A percentile compares a stretch with the other conserved stretches of the same genome.
phyloP scores from a whole-genome alignment of 2,888 invertebrate species.

The Horisme vitalbata region DNA sequence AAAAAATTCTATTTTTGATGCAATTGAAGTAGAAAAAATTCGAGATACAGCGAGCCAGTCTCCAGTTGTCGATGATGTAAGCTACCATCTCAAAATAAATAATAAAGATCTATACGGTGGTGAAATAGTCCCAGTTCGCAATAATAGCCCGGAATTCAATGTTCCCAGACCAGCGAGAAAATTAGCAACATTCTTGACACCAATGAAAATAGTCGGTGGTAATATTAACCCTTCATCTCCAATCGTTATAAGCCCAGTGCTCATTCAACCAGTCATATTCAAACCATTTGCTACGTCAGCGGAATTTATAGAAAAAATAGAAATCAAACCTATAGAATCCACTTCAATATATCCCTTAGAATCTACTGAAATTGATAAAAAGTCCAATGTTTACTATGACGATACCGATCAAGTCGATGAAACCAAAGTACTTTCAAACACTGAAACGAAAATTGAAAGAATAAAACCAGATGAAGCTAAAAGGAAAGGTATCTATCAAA shows the following conservation, averaged over 20 bases:
- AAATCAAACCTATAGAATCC: slow-evolving; percentile 28
- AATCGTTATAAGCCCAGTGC: slow-evolving; percentile 66
- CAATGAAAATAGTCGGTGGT: slow-evolving; percentile 54
- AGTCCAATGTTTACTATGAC: slow-evolving; percentile 60
- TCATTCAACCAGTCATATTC: slow-evolving; percentile 49
- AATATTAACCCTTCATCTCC: slow-evolving; percentile 51
- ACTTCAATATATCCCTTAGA: slow-evolving; percentile 28
- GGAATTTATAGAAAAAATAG: slow-evolving; percentile 28
- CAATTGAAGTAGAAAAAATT: slow-evolving; percentile 21
- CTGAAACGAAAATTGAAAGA: slow-evolving; percentile 27
- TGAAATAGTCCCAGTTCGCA: slow-evolving; percentile 34
- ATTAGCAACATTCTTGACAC: slow-evolving; percentile 56
- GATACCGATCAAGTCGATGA: slow-evolving; percentile 64
- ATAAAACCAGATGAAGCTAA: slow-evolving; percentile 38
- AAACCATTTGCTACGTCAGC: slow-evolving; percentile 8
- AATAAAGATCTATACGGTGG: slow-evolving; percentile 53
- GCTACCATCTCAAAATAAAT: slow-evolving; percentile 73
- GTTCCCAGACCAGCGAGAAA: slow-evolving; percentile 39
- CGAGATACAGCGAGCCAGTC: slow-evolving; percentile 25
- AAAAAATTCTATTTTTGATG: slow-evolving; percentile 37
- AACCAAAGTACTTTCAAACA: slow-evolving; percentile 33
- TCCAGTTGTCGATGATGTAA: slow-evolving; percentile 55
- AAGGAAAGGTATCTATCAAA: slow-evolving; percentile 59
- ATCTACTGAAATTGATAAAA: slow-evolving; percentile 39
- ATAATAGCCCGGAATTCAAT: slow-evolving; percentile 35